These are phyloP conservation scores for Phylloscopus trochilus DNA, from an alignment of 2,113 vertebrate species.

Conservation along the genomic window DNA sequence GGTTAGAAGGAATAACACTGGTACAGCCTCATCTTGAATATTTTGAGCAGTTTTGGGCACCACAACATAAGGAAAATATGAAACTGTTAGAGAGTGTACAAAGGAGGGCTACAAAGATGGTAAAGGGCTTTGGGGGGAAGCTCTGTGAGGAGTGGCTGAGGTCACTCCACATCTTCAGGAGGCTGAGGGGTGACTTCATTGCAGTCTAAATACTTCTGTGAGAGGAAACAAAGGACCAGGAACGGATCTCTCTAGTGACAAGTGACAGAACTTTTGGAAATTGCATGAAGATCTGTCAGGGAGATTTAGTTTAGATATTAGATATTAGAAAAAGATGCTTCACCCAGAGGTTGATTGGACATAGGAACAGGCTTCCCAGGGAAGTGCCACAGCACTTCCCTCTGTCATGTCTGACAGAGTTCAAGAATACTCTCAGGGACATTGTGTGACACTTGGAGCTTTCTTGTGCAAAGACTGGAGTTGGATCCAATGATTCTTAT, in stretches of 20 bases:
- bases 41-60: not conserved
- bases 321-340: not conserved
- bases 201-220: not conserved
- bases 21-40: not conserved
- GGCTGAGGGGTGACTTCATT: no score
- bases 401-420: not conserved
- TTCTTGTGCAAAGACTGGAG: no score
- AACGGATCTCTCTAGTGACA: not conserved
- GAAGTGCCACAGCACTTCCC: no score
- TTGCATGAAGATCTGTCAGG: not conserved
- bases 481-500: not conserved
- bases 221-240: not conserved
- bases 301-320: not conserved
- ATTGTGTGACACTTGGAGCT: not conserved
- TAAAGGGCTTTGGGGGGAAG: not conserved
- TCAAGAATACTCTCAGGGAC: not conserved
- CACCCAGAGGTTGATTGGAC: not conserved
- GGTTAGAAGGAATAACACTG: not conserved
- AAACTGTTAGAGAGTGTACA: not conserved
- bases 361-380: not conserved
- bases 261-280: not conserved
- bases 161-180: not conserved
- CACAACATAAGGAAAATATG: not conserved
- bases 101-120: not conserved
- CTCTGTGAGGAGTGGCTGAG: fast-evolving